A percentile compares a stretch with the other conserved stretches of the same genome.
phyloP scores from a whole-genome alignment of 2,888 invertebrate genomes.

The Meteorus cinctellus region DNA sequence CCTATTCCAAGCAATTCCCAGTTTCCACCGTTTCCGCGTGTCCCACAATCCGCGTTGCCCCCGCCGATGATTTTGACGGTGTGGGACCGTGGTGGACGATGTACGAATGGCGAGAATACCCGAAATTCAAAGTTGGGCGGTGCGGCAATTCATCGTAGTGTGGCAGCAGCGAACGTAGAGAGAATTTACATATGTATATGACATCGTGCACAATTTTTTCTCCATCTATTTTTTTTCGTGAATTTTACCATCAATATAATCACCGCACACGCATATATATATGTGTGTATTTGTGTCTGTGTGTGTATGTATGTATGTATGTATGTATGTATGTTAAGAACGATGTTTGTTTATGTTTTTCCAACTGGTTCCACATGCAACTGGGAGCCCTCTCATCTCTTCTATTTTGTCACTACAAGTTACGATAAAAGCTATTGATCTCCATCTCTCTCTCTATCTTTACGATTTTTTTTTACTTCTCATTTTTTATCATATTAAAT shows the following conservation, averaged over 20 bases:
- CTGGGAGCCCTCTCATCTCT: not conserved
- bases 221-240: no score
- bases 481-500: constrained; percentile 68
- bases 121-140: constrained; percentile 60
- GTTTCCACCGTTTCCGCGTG: constrained; percentile 37
- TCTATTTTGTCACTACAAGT: no score
- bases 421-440: no score
- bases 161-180: not conserved
- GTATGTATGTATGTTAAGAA: not conserved
- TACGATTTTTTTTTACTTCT: not conserved
- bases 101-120: constrained; percentile 65
- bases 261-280: no score
- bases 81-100: not conserved
- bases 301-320: no score
- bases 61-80: constrained; percentile 18
- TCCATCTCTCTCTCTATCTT: no score
- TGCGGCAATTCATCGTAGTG: not conserved
- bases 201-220: not conserved
- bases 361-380: not conserved
- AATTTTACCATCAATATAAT: constrained; percentile 7
- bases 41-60: constrained; percentile 40
- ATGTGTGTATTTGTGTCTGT: no score
- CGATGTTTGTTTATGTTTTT: no score
- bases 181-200: not conserved
- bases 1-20: not conserved